Percentiles rank a stretch among this genome's conserved stretches.
Conservation (phyloP, 2,888 invertebrate genomes). For the Drosophila atroscutellata region DNA sequence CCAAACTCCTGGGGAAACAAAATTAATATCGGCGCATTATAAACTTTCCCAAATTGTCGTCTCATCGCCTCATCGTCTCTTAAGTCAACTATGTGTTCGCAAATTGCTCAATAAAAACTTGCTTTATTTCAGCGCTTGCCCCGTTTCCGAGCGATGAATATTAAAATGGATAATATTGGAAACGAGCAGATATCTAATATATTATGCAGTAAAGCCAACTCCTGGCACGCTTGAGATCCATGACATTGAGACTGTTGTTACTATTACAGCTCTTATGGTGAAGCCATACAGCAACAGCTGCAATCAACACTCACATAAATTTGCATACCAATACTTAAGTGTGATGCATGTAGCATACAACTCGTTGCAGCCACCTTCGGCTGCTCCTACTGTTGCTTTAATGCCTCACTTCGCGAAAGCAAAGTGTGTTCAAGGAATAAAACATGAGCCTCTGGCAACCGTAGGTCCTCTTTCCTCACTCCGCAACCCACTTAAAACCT, state of each 20-base stretch:
- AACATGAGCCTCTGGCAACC: conserved; percentile 57
- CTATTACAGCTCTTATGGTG: conserved; percentile 12
- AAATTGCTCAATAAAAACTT: conserved; percentile 47
- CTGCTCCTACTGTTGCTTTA: conserved; percentile 42
- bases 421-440: conserved; percentile 71
- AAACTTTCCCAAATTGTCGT: conserved; percentile 53
- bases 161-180: conserved; percentile 36
- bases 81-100: conserved; percentile 47
- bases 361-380: conserved; percentile 12
- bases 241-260: conserved; percentile 47
- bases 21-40: conserved; percentile 72
- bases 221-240: conserved; percentile 33
- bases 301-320: conserved; percentile 78
- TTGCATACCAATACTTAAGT: conserved; percentile 68
- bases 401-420: conserved; percentile 63
- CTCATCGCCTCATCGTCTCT: conserved; percentile 3
- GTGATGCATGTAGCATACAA: conserved; percentile 44
- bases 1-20: conserved; percentile 55
- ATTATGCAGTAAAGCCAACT: conserved; percentile 52
- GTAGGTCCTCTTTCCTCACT: conserved; percentile 5
- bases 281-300: conserved; percentile 44
- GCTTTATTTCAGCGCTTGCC: conserved; percentile 49
- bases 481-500: conserved; percentile 53
- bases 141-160: conserved; percentile 54
- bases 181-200: conserved; percentile 44